Evolutionary conservation across 2,113 vertebrate genomes (phyloP), one percentile per base, ranked within the genome.

Genomic region (Callaeas wilsoni): DNA sequence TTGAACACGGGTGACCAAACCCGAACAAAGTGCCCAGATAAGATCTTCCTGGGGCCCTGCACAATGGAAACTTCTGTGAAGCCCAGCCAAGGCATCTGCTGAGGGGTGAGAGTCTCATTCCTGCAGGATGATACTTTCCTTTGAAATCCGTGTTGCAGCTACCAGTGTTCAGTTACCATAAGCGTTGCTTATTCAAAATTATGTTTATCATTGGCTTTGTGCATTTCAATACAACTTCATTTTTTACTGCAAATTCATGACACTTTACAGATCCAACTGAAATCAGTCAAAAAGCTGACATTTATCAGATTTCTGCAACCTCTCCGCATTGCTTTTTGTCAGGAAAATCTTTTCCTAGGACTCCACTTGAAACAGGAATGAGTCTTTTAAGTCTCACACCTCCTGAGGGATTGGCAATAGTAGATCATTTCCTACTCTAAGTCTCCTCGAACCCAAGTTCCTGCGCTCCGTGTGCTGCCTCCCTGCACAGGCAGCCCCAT

Each of bases 11-110:
- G 25, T 69, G 90, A 71, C 52, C 92, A 91, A 78, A 82, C 27
- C 89, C 0, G 35, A 94, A 87, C 88, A 93, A 93, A 88, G 85
- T 27, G n/a, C 35, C 59, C 67, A 50, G 96, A 97, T 97, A 96
- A 95, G 21, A 96, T 96, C 94, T 94, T 35, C 73, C 52, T 0
- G 0, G 46, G 65, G 62, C 74, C 12, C 62, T 67, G 93, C 95
- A 95, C 93, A 95, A 95, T 97, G 96, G 96, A 97, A 97, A 97
- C 71, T 95, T 56, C 47, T 4, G 4, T 0, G 1, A 35, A 52
- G 41, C 69, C 16, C 1, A 1, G 80, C 91, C 74, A 78, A 73
- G 17, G 30, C 6, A 1, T 47, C 87, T 2, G 8, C 63, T 49
- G 68, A 64, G 73, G 37, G 78, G 1, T 76, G 53, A 30, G 49